These are phyloP conservation scores for Sterrhoptilus dennistouni DNA, from an alignment of 2,113 vertebrate genomes.

Conservation along the genomic window DNA sequence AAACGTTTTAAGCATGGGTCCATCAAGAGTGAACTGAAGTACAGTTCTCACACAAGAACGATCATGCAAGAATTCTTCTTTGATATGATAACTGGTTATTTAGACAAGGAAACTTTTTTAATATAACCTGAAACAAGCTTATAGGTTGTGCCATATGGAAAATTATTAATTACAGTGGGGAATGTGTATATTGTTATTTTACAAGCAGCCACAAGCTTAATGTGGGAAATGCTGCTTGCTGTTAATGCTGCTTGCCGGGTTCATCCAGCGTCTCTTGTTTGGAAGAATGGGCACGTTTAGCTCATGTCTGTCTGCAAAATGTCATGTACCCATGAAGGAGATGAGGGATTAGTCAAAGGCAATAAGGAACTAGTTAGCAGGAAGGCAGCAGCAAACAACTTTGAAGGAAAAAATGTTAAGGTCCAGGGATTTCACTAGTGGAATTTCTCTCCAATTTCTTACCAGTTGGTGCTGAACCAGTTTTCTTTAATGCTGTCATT, in stretches of 20 bases:
- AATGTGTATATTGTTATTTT: constrained; percentile 12
- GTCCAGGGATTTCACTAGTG: constrained; percentile 42
- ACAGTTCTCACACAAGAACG: background rate
- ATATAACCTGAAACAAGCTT: background rate
- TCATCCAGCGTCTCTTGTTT: background rate
- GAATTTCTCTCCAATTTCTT: constrained; percentile 28
- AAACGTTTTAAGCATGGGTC: background rate
- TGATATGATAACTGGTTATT: background rate
- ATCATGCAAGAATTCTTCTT: constrained; percentile 10
- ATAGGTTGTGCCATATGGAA: background rate
- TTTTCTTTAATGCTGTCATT: constrained; percentile 12
- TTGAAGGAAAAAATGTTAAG: constrained; percentile 24
- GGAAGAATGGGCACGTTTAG: background rate
- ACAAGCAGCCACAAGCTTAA: constrained; percentile 28
- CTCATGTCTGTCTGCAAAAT: constrained; percentile 58
- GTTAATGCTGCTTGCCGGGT: background rate
- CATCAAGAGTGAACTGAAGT: background rate
- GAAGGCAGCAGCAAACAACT: constrained; percentile 38
- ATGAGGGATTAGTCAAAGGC: constrained; percentile 55
- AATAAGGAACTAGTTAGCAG: constrained; percentile 52
- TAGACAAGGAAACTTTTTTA: background rate
- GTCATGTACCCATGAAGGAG: constrained; percentile 54
- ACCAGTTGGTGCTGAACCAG: background rate
- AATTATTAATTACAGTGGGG: constrained; percentile 25
- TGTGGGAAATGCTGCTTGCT: background rate